Base-by-base conservation (phyloP, 2,888 invertebrate species). In the Litoditis marina region DNA sequence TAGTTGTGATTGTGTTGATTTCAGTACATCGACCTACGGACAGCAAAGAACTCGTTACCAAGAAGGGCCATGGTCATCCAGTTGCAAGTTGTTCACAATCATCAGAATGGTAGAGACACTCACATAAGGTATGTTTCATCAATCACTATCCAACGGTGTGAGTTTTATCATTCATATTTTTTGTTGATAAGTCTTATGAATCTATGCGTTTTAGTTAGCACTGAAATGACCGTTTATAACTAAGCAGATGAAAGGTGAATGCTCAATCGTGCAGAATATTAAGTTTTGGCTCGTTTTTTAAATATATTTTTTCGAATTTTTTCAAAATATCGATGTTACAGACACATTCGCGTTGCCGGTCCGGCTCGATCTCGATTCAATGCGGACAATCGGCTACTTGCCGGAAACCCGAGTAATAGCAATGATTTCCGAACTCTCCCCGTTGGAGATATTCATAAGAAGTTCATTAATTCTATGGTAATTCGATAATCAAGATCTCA, bases 71-170 rank as follows among this genome's bases (percentile, higher is more conserved):
- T 93, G 83, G 94, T 94, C 91, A 89, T 95, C 58, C 94, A 95
- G 85, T 91, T 95, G 76, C 94, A 94, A 22, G 92, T 95, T 0
- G 88, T 95, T 50, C 92, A 93, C 76, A 99, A 99, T 85, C 98
- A 98, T 85, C 98, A 98, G 84, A 98, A 96, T 85, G 98, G 98
- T 3, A 86, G 98, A 68, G 98, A 98, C 83, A 96, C 96, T 1
- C 98, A 98, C 82, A 91, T 98, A 88, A 87, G 96, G 58, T 94
- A 94, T 85, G 22, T 42, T 46, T 53, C 30, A 54, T n/a, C n/a
- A n/a, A n/a, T n/a, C n/a, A n/a, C n/a, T n/a, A n/a, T n/a, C n/a
- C n/a, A n/a, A n/a, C n/a, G n/a, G n/a, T n/a, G n/a, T n/a, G n/a
- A n/a, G n/a, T n/a, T n/a, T n/a, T n/a, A n/a, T n/a, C n/a, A n/a